Evolutionary conservation across 2,888 invertebrate genomes (phyloP).

Genomic region (Zonitis immaculata): DNA sequence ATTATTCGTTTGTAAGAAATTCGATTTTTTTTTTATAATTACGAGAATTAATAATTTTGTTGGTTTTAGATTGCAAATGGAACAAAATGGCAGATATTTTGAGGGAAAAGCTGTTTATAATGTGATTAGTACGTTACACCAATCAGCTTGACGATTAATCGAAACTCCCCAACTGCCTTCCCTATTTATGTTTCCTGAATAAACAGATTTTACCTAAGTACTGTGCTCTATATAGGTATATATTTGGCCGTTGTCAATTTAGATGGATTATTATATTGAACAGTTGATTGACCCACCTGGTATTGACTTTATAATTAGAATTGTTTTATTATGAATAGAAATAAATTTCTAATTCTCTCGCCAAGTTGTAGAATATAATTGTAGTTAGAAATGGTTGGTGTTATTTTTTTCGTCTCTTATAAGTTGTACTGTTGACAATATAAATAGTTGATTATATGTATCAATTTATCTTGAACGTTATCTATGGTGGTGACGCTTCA

Average conservation of each 20-base stretch:
- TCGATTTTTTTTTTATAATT: too few relatives aligned
- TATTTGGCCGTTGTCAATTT: too few relatives aligned
- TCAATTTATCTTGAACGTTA: background rate
- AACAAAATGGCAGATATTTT: background rate
- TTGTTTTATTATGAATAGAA: background rate
- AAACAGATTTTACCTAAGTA: background rate
- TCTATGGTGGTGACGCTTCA: background rate
- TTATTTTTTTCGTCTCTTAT: background rate
- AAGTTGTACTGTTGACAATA: background rate
- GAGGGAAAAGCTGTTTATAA: conserved; percentile 22
- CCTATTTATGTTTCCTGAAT: background rate
- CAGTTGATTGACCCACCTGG: too few relatives aligned
- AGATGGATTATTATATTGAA: too few relatives aligned
- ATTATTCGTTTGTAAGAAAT: too few relatives aligned
- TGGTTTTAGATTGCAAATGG: too few relatives aligned
- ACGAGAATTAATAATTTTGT: too few relatives aligned
- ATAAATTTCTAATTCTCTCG: background rate
- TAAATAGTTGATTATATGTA: background rate
- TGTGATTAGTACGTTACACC: conserved; percentile 26
- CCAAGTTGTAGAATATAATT: background rate
- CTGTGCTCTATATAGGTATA: too few relatives aligned
- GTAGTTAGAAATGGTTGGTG: too few relatives aligned
- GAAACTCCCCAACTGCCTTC: conserved; percentile 16
- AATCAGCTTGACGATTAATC: conserved; percentile 27
- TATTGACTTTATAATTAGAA: background rate